Percentiles rank a stretch among this genome's conserved stretches.
Evolutionary conservation across 2,113 vertebrate species (phyloP).

Genomic region (Gallinago jamesoni): DNA sequence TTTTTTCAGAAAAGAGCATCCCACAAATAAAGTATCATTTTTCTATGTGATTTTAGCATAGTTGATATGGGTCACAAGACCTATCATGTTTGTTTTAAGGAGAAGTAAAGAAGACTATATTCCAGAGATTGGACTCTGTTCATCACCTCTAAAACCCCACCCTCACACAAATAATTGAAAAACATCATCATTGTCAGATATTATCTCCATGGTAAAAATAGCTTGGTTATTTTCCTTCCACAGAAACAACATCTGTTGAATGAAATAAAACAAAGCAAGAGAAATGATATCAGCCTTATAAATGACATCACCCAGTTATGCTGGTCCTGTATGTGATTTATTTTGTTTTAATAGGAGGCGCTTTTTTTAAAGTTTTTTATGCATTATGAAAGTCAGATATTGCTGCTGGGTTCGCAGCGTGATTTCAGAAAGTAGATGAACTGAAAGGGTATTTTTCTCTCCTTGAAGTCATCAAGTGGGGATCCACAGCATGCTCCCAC

Average conservation of each 20-base stretch:
- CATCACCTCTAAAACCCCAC: not conserved
- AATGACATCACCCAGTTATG: not conserved
- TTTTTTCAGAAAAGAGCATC: not conserved
- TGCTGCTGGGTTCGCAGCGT: not conserved
- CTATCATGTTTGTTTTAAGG: not conserved
- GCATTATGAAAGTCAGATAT: not conserved
- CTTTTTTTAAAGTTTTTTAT: not conserved
- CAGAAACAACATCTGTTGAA: not conserved
- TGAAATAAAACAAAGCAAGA: not conserved
- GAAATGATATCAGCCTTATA: not conserved
- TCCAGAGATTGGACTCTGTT: not conserved
- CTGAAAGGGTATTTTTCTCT: not conserved
- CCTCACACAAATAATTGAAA: not conserved
- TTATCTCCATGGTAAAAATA: not conserved
- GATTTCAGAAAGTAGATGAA: not conserved
- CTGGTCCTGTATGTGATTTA: not conserved
- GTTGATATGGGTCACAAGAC: not conserved
- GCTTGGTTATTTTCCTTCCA: not conserved
- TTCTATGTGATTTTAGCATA: not conserved
- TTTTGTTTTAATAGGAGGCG: not conserved
- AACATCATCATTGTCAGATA: not conserved
- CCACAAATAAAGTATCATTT: not conserved
- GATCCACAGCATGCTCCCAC: not conserved
- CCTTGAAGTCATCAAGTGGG: not conserved
- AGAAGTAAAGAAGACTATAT: not conserved